Evolutionary conservation across 2,888 invertebrate species (phyloP), one percentile per base, ranked within the genome.

Genomic region (Dynastes hyllus): DNA sequence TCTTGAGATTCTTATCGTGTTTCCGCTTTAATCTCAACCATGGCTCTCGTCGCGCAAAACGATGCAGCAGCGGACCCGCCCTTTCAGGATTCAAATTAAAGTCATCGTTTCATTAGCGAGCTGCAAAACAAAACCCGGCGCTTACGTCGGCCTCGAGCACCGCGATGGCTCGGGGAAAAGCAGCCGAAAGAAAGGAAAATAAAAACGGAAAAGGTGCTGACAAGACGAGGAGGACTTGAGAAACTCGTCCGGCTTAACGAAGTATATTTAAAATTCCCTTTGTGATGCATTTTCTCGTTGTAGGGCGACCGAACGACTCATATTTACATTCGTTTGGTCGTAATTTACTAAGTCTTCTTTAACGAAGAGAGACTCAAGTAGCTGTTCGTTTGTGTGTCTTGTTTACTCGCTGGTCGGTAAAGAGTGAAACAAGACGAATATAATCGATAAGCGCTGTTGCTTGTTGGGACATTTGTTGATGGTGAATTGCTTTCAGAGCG

Each of bases 181-280:
- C 6, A n/a, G n/a, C 55, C 55, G 55, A 16, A 55, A n/a, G 5
- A 22, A 22, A 2, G 3, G 55, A 55, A 55, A 55, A 55, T 6
- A 22, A 55, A 55, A 55, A n/a, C 22, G 22, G 13, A 55, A 55
- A n/a, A 22, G 6, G 55, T 16, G 45, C 1, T 11, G 45, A 45
- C 32, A 32, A n/a, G 29, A 63, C 63, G 32, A 32, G 16, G 22
- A 63, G 29, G 32, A n/a, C 11, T 22, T 22, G 29, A 50, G 51
- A 51, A 69, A 51, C 40, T 69, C 51, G 51, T 51, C n/a, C 27
- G 51, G 5, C 27, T 13, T 69, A 69, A 69, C 51, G 69, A 32
- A 51, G 32, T 29, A 69, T 69, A 51, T 69, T 51, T 69, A 69
- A 69, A 51, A 69, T 69, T 69, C 69, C 29, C 51, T 69, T 69